A percentile compares a stretch with the other conserved stretches of the same genome.
Conservation (phyloP, 2,888 invertebrate genomes). For the Lymantria monacha region DNA sequence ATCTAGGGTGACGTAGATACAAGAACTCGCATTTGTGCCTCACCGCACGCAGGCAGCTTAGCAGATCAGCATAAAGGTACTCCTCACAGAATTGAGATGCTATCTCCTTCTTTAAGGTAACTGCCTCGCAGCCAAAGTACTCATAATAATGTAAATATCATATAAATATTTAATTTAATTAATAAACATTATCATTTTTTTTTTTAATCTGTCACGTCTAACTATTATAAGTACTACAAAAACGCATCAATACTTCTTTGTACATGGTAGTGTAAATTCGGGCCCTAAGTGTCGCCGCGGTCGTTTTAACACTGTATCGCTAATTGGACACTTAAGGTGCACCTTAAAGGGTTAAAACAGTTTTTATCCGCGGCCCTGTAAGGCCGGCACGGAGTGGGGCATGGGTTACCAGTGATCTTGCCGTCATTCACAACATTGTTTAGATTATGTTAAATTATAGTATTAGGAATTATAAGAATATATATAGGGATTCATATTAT, state of each 20-base stretch:
- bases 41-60: too few species aligned
- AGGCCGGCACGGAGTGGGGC: conserved; percentile 52
- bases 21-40: too few species aligned
- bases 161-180: too few species aligned
- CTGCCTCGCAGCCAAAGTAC: too few species aligned
- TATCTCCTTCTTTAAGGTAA: too few species aligned
- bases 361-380: conserved; percentile 66
- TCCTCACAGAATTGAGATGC: too few species aligned
- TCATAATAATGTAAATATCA: too few species aligned
- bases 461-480: neutral
- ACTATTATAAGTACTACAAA: conserved; percentile 33
- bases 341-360: conserved; percentile 62
- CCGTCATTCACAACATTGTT: conserved; percentile 30
- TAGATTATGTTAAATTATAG: conserved; percentile 12
- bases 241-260: conserved; percentile 72
- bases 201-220: conserved; percentile 30
- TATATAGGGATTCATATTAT: neutral
- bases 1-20: too few species aligned
- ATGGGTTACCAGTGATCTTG: conserved; percentile 37
- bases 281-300: conserved; percentile 72
- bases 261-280: conserved; percentile 70
- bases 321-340: conserved; percentile 77
- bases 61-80: too few species aligned
- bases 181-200: neutral
- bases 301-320: conserved; percentile 77